Evolutionary conservation across 2,113 vertebrate species (phyloP).

Genomic region (Ovis canadensis): DNA sequence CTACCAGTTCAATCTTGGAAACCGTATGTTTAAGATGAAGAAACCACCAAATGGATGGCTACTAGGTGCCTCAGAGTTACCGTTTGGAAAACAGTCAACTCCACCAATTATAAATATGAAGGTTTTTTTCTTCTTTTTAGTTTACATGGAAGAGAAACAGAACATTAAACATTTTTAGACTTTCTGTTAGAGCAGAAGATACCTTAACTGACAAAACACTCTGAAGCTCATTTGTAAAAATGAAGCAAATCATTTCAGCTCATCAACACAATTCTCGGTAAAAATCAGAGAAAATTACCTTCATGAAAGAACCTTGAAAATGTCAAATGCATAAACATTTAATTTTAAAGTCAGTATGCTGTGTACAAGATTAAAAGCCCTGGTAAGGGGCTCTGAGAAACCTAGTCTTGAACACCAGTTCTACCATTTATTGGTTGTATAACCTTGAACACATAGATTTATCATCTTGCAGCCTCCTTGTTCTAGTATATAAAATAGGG

Average conservation of each 20-base stretch:
- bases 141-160: conserved; percentile 4
- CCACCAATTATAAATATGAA: neutral
- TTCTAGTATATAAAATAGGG: neutral
- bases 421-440: neutral
- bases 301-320: conserved; percentile 14
- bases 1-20: neutral
- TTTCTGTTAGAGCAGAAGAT: neutral
- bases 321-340: neutral
- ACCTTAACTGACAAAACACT: neutral
- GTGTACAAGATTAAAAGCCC: neutral
- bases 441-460: neutral
- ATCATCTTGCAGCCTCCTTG: neutral
- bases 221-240: neutral
- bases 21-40: neutral
- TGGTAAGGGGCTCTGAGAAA: neutral
- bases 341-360: neutral
- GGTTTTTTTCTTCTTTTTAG: neutral
- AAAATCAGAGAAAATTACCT: neutral
- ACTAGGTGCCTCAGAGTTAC: neutral
- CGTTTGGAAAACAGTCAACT: neutral
- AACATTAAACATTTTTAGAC: neutral
- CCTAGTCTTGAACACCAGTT: neutral
- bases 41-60: neutral
- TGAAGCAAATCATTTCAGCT: neutral
- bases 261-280: neutral